Percentiles rank a stretch among this genome's conserved stretches.
Evolutionary conservation across 1,140 invertebrate genomes (phyloP).

Genomic region (Drosophila nannoptera): DNA sequence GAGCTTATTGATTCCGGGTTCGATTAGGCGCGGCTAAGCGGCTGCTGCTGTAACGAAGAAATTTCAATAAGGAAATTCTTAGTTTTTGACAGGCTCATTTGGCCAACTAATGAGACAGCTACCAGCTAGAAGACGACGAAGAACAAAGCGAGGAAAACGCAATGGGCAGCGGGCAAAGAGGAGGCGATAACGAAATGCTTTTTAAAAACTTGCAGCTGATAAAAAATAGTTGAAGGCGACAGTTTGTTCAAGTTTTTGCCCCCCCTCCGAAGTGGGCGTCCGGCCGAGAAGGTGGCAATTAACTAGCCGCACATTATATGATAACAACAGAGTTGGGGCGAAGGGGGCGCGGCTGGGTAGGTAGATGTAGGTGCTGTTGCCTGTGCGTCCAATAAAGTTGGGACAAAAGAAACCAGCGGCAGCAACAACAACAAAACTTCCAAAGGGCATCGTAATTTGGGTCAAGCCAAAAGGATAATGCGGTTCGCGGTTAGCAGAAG

Average conservation of each 20-base stretch:
- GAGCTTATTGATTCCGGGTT: slow-evolving; percentile 45
- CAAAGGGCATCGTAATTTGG: slow-evolving; percentile 56
- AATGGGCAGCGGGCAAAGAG: background rate
- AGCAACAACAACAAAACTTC: slow-evolving; percentile 28
- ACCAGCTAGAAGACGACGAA: background rate
- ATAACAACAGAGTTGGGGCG: slow-evolving; percentile 40
- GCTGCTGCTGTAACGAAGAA: slow-evolving; percentile 15
- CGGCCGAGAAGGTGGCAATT: slow-evolving; percentile 43
- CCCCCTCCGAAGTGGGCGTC: background rate
- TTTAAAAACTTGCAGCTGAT: slow-evolving; percentile 50
- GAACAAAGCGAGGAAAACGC: background rate
- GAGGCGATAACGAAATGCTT: slow-evolving; percentile 26
- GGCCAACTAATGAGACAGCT: slow-evolving; percentile 53
- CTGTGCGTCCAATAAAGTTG: slow-evolving; percentile 44
- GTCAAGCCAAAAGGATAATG: slow-evolving; percentile 69
- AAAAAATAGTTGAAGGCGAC: slow-evolving; percentile 53
- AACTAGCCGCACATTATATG: slow-evolving; percentile 67
- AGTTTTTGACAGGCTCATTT: slow-evolving; percentile 59
- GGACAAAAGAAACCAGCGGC: slow-evolving; percentile 46
- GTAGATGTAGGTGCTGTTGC: slow-evolving; percentile 2
- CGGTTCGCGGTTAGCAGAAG: slow-evolving; percentile 48
- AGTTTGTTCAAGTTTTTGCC: slow-evolving; percentile 50
- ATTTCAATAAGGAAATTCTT: slow-evolving; percentile 60
- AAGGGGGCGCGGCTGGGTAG: background rate
- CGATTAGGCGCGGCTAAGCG: background rate